Base-by-base conservation (phyloP, 1,140 invertebrate genomes). In the Orchesella cincta region DNA sequence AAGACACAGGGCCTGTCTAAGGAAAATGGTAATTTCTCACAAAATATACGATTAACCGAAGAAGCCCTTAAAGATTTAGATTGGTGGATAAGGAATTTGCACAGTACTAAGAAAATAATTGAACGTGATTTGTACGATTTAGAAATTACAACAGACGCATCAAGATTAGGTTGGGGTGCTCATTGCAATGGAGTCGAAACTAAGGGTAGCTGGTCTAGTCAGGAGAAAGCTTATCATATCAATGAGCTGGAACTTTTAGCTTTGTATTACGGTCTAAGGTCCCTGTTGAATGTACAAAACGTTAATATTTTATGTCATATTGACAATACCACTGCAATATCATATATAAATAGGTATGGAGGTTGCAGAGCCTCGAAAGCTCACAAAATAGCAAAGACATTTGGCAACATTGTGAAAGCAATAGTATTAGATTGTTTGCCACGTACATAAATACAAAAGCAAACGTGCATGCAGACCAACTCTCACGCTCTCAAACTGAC, bases 171-270 rank as follows among this genome's bases (percentile, higher is more conserved):
- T 1, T 79, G 75, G 67, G 78, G 78, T 28, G 67, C 35, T 20
- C n/a, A 73, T 33, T 73, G 34, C 18, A 20, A 26, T 1, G 2
- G 51, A 8, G 1, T 8, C 18, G 62, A 18, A 28, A 34, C 62
- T 14, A 46, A 35, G 54, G 78, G 78, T 33, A 29, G 34, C 54
- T 79, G 78, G 78, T 29, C 72, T 3, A 1, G 35, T 18, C 16
- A 2, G 64, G 52, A 76, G 26, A 12, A 20, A 20, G n/a, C 14
- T 18, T 28, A 51, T 2, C 75, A 76, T 54, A 79, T 79, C 20
- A 79, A 79, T 71, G 71, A 31, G 2, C 70, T 76, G 35, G 78
- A 79, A 76, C 20, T 79, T 20, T 74, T 74, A 57, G 78, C 78
- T 1, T 26, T 74, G 1, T 71, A 28, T 64, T 52, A 74, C 26